Conservation (phyloP, 2,113 vertebrate species). For the Eleginops maclovinus region DNA sequence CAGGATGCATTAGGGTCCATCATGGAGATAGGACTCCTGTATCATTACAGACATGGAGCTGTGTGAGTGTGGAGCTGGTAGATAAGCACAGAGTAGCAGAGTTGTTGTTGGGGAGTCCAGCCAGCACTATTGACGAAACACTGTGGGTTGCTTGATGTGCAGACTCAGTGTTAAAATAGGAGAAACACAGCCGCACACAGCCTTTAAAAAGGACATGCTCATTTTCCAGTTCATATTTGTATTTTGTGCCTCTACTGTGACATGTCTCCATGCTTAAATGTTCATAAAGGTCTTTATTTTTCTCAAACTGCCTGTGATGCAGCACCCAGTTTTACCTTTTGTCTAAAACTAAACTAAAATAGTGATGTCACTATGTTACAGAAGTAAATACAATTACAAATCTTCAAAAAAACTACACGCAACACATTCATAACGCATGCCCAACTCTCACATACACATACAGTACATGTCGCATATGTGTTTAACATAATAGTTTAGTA, state of each 20-base stretch:
- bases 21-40: slow-evolving; percentile 40
- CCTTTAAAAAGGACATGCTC: neutral
- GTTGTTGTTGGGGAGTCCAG: slow-evolving; percentile 36
- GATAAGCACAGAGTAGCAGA: slow-evolving; percentile 44
- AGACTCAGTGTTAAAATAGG: slow-evolving; percentile 38
- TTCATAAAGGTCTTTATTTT: too few species aligned
- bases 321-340: too few species aligned
- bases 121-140: slow-evolving; percentile 45
- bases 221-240: too few species aligned
- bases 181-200: slow-evolving; percentile 22
- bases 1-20: slow-evolving; percentile 60
- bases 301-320: too few species aligned
- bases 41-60: slow-evolving; percentile 47
- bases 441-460: neutral
- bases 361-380: too few species aligned
- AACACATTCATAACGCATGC: neutral
- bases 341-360: too few species aligned
- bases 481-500: neutral
- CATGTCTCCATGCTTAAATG: too few species aligned
- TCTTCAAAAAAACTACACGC: too few species aligned
- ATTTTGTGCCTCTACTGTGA: too few species aligned
- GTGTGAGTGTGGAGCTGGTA: slow-evolving; percentile 38
- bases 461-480: too few species aligned
- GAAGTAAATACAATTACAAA: too few species aligned
- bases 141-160: slow-evolving; percentile 44